Conservation (phyloP, 2,888 invertebrate genomes). For the Thyatira batis region DNA sequence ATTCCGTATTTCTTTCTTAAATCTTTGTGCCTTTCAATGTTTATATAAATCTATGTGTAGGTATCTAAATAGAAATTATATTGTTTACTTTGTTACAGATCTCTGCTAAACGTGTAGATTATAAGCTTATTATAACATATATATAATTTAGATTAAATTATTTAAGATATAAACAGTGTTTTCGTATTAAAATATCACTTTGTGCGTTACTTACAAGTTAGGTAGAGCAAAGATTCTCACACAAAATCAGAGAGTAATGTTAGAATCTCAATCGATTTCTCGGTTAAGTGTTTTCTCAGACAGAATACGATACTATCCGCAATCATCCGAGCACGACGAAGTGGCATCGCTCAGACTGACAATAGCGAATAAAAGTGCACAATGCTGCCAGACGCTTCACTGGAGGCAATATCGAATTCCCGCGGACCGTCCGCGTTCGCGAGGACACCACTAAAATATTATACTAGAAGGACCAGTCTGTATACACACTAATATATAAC, state of each 20-base stretch:
- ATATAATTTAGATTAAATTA: too few relatives aligned
- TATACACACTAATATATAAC: background rate
- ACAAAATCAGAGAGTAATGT: background rate
- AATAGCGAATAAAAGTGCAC: conserved; percentile 66
- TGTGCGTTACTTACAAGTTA: too few relatives aligned
- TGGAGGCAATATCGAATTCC: conserved; percentile 67
- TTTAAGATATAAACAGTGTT: too few relatives aligned
- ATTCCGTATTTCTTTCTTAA: too few relatives aligned
- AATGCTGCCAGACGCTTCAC: conserved; percentile 54
- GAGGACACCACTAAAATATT: conserved; percentile 12
- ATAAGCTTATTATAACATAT: too few relatives aligned
- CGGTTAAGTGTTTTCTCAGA: conserved; percentile 25
- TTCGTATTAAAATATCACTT: too few relatives aligned
- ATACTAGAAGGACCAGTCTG: background rate
- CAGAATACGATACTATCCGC: conserved; percentile 40
- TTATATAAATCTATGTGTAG: too few relatives aligned
- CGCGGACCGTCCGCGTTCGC: conserved; percentile 29
- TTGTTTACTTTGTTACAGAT: too few relatives aligned
- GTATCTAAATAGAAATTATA: too few relatives aligned
- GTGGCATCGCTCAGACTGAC: conserved; percentile 53
- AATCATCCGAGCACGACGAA: conserved; percentile 46
- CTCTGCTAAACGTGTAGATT: too few relatives aligned
- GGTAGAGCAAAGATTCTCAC: background rate
- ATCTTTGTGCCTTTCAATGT: too few relatives aligned
- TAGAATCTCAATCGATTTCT: conserved; percentile 26